Percentiles rank a stretch among this genome's conserved stretches.
phyloP scores from a whole-genome alignment of 2,888 invertebrate genomes.

The Morinoia aosen region DNA sequence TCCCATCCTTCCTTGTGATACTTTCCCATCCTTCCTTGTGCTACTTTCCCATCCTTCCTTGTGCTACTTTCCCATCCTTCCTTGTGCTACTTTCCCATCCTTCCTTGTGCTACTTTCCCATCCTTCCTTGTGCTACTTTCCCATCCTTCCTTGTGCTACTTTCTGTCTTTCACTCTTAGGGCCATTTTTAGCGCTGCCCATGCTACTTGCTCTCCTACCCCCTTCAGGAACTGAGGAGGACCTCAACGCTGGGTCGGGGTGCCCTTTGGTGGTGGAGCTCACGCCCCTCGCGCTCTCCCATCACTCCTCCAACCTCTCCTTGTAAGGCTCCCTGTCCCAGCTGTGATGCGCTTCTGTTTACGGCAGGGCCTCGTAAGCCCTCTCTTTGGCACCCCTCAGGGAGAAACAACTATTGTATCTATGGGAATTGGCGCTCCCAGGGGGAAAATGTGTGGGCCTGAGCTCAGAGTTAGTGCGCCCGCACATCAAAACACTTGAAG shows the following conservation, averaged over 20 bases:
- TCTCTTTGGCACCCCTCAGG: no score
- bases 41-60: not conserved
- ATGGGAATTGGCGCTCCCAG: no score
- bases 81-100: not conserved
- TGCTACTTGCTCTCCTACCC: not conserved
- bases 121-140: not conserved
- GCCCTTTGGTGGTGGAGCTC: slow-evolving; percentile 38
- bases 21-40: no score
- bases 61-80: no score
- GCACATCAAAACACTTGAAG: no score
- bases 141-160: not conserved
- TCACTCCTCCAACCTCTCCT: slow-evolving; percentile 46
- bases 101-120: not conserved
- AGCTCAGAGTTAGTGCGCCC: no score
- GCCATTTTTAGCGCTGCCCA: no score
- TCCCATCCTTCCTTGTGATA: no score
- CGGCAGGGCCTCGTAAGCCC: not conserved
- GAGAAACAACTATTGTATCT: no score
- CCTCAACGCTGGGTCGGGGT: not conserved
- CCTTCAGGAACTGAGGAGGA: not conserved
- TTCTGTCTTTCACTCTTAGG: no score
- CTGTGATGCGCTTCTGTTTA: not conserved
- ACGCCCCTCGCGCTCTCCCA: slow-evolving; percentile 47
- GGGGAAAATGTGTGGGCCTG: no score
- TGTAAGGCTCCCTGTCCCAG: not conserved